phyloP scores from a whole-genome alignment of 1,140 invertebrate species.

The Galleria mellonella region DNA sequence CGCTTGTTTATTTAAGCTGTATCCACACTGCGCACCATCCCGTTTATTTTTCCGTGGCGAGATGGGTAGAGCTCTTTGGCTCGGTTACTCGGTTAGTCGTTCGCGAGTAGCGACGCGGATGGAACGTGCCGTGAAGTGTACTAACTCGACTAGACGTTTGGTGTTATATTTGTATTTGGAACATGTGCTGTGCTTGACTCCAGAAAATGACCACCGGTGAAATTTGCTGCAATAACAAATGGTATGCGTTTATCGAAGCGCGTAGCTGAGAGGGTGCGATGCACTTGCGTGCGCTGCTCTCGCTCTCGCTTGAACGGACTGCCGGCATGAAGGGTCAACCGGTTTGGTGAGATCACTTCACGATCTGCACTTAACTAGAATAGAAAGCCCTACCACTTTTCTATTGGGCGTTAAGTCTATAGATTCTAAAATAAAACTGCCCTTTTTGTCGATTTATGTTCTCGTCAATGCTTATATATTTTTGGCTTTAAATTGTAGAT shows the following conservation, averaged over 20 bases:
- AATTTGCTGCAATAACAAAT: slow-evolving; percentile 36
- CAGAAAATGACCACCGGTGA: slow-evolving; percentile 48
- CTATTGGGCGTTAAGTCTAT: not conserved
- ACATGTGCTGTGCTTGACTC: slow-evolving; percentile 49
- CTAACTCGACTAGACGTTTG: slow-evolving; percentile 8
- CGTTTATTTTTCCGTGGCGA: slow-evolving; percentile 35
- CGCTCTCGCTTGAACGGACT: slow-evolving; percentile 30
- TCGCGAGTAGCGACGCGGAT: slow-evolving; percentile 23
- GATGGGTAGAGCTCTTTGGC: slow-evolving; percentile 18
- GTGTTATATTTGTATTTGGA: slow-evolving; percentile 34
- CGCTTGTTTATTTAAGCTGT: slow-evolving; percentile 22
- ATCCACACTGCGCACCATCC: slow-evolving; percentile 24
- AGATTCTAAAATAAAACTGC: slow-evolving; percentile 5
- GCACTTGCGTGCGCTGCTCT: slow-evolving; percentile 47
- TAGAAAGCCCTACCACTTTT: slow-evolving; percentile 39
- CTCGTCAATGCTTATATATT: not conserved
- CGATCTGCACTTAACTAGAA: slow-evolving; percentile 30
- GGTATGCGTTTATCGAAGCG: slow-evolving; percentile 38
- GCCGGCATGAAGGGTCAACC: slow-evolving; percentile 67
- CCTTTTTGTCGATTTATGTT: slow-evolving; percentile 6
- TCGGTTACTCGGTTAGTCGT: slow-evolving; percentile 32
- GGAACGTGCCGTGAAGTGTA: slow-evolving; percentile 21
- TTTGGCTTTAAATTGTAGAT: too few relatives aligned
- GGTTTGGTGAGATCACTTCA: slow-evolving; percentile 61
- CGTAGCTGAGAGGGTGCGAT: slow-evolving; percentile 42